Evolutionary conservation across 2,888 invertebrate genomes (phyloP), one percentile per base, ranked within the genome.

Genomic region (Caenorhabditis uteleia): DNA sequence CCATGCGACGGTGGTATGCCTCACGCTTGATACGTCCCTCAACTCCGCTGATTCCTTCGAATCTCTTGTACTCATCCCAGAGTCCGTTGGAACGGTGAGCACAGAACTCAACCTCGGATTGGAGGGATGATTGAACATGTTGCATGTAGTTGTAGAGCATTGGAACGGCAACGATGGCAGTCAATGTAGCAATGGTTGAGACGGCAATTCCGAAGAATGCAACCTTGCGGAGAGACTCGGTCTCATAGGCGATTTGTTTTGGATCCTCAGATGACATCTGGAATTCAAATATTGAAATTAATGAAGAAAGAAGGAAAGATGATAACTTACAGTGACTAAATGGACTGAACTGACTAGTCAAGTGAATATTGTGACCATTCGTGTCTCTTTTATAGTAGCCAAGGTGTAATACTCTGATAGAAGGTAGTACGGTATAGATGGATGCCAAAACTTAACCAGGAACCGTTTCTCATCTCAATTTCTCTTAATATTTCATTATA

Each of bases 141-240:
- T 76, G 76, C 69, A 75, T 68, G 65, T 76, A 76, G 68, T 76
- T 74, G 68, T 74, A 76, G 38, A 76, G 56, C 74, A 76, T 71
- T 36, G 76, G 76, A 16, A 76, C 72, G 40, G 70, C 73, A 44
- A 76, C 56, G 50, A 76, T 71, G 39, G 74, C 74, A 25, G 74
- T 70, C 55, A 74, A 39, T 18, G 73, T 76, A 40, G 76, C 74
- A 20, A 76, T 70, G 50, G 75, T 75, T 33, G 73, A 74, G 44
- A 76, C 62, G 56, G 74, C 72, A 43, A 76, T 69, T 67, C 75
- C 75, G 58, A 68, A 70, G 67, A 70, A 70, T 42, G 70, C 70
- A 39, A 70, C 58, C 55, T 67, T 67, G 40, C 70, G 55, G 47
- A 70, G 60, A 59, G 54, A 58, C 64, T 70, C 70, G 53, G 70